Conservation (phyloP, 1,140 invertebrate species). For the Philopotamus ludificatus region DNA sequence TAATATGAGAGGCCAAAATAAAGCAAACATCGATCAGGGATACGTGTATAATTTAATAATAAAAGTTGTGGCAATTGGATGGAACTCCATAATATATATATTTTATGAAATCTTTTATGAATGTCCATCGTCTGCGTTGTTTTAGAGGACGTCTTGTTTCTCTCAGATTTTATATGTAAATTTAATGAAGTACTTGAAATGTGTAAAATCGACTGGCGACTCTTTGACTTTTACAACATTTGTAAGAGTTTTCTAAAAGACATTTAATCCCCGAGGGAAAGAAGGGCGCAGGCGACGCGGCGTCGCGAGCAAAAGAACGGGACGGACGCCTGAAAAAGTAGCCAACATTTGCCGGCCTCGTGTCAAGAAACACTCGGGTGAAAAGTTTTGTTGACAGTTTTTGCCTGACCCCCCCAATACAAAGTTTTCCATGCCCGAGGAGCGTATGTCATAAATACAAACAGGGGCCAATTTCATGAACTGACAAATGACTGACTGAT, state of each 20-base stretch:
- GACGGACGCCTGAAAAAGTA: not conserved
- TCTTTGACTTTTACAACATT: not conserved
- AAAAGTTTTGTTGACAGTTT: conserved; percentile 8
- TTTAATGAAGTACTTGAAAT: not conserved
- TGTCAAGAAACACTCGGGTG: not conserved
- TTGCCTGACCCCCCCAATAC: conserved; percentile 19
- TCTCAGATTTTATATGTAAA: not conserved
- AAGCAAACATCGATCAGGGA: too few relatives aligned
- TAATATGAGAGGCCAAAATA: too few relatives aligned
- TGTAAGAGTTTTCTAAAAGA: conserved; percentile 1
- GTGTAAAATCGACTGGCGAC: not conserved
- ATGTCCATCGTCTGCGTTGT: too few relatives aligned
- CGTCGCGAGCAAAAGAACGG: conserved; percentile 9
- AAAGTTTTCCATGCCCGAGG: conserved; percentile 9
- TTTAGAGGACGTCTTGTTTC: too few relatives aligned
- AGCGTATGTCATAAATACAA: not conserved
- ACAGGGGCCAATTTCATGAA: not conserved
- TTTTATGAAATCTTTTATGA: too few relatives aligned
- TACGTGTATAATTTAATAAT: too few relatives aligned
- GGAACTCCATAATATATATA: too few relatives aligned
- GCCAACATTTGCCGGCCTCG: conserved; percentile 13
- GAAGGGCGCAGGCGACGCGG: not conserved
- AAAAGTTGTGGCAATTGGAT: too few relatives aligned
- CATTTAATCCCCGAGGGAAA: conserved; percentile 19
- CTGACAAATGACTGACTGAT: conserved; percentile 2